These are phyloP conservation scores for Drosophila fungiperda DNA, from an alignment of 2,888 invertebrate genomes.

Conservation along the genomic window DNA sequence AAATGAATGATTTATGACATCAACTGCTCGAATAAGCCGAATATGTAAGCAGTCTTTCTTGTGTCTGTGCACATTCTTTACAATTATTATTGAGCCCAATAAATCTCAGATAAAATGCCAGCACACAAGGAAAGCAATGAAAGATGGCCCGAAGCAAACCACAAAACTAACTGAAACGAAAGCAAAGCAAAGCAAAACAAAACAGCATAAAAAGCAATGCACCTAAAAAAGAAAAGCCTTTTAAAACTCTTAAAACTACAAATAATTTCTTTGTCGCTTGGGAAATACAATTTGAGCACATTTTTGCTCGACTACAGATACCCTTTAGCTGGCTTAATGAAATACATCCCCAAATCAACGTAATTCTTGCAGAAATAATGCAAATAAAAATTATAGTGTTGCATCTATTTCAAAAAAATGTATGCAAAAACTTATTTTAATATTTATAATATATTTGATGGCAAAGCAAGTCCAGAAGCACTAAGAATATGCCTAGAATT, in stretches of 20 bases:
- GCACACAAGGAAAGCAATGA: constrained; percentile 2
- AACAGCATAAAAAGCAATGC: background rate
- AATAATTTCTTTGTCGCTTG: background rate
- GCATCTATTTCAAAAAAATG: no score
- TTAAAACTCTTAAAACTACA: background rate
- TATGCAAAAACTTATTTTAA: background rate
- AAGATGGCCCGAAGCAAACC: background rate
- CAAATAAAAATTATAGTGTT: no score
- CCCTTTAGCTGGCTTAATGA: background rate
- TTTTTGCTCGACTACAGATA: background rate
- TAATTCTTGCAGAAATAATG: background rate
- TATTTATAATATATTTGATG: background rate
- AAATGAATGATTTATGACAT: constrained; percentile 57
- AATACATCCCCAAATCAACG: background rate
- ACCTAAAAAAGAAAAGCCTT: background rate
- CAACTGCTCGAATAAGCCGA: constrained; percentile 44
- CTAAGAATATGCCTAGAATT: background rate
- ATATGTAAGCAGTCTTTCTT: constrained; percentile 42
- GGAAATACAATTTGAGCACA: background rate
- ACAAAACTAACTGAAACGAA: background rate
- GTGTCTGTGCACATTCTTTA: constrained; percentile 55
- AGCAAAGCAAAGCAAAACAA: background rate
- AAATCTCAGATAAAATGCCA: constrained; percentile 43
- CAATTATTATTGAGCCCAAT: constrained; percentile 62
- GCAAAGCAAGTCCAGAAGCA: background rate